phyloP scores from a whole-genome alignment of 2,113 vertebrate species.

The Gallinago jamesoni region DNA sequence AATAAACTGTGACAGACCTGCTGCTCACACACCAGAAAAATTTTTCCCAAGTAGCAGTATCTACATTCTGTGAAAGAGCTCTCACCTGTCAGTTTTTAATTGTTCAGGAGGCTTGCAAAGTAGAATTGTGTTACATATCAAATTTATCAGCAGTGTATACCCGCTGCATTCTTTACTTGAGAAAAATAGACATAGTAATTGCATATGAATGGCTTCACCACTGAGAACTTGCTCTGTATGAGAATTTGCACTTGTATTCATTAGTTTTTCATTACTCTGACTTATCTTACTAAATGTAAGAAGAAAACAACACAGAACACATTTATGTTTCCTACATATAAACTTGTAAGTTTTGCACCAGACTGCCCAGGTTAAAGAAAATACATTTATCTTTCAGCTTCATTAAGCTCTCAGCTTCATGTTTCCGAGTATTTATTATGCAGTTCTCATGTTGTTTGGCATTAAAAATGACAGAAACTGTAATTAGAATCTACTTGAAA shows the following conservation, averaged over 20 bases:
- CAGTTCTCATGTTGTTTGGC: not conserved
- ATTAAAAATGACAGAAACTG: not conserved
- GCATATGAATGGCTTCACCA: not conserved
- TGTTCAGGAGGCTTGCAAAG: not conserved
- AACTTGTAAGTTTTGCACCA: not conserved
- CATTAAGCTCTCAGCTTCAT: not conserved
- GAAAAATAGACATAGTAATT: not conserved
- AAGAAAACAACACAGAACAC: not conserved
- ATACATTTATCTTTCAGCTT: not conserved
- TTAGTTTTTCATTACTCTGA: not conserved
- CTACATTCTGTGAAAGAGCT: not conserved
- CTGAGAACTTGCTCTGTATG: not conserved
- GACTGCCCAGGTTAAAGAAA: not conserved
- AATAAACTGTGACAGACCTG: not conserved
- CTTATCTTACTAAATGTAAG: not conserved
- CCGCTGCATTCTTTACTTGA: not conserved
- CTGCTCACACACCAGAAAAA: not conserved
- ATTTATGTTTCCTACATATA: not conserved
- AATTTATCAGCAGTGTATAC: not conserved
- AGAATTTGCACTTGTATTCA: not conserved
- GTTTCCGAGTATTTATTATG: not conserved
- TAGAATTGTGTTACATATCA: not conserved
- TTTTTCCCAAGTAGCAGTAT: not conserved
- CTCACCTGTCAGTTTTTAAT: not conserved
- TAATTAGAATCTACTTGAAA: not conserved